Evolutionary conservation across 1,140 invertebrate species (phyloP), one percentile per base, ranked within the genome.

Genomic region (Drosophila sp.): DNA sequence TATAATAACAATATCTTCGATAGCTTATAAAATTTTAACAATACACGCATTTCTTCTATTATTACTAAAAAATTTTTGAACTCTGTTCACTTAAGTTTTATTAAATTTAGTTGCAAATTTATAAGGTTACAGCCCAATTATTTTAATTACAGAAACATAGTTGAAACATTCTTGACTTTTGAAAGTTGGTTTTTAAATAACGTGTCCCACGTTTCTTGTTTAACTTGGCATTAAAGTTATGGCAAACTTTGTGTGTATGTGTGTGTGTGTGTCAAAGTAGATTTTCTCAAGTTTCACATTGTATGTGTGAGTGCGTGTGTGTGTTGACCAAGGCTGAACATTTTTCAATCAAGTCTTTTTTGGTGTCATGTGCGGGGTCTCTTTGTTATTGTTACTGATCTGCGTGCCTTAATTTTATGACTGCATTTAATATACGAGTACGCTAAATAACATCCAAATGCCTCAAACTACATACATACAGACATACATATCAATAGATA

Each of bases 381-480:
- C 21, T 62, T 45, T 62, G 29, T 65, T 70, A 13, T 40, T 57
- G 43, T 56, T 43, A 11, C 9, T 51, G 18, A 18, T 13, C n/a
- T 40, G 43, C 48, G 41, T 40, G 32, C 13, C 4, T 43, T 27
- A 43, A 21, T 46, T 72, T 72, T 72, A 72, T 66, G 62, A 38
- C 18, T 59, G 54, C 70, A 58, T 72, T 67, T 59, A 72, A 72
- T 66, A 72, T 57, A 66, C 53, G 62, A 65, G 38, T 66, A 72
- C 46, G 53, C 69, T 72, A 65, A 72, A 64, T 64, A 50, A 16
- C 48, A 64, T 71, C 41, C 41, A 56, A 71, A 64, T 57, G 43
- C 34, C 61, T 14, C 61, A 18, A 48, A 50, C 38, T 43, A 43
- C 13, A 32, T 32, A 46, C 53, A 40, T 32, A 27, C n/a, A 7